Conservation (phyloP, 2,797 vertebrate genomes). For the Gallinago solitaria region DNA sequence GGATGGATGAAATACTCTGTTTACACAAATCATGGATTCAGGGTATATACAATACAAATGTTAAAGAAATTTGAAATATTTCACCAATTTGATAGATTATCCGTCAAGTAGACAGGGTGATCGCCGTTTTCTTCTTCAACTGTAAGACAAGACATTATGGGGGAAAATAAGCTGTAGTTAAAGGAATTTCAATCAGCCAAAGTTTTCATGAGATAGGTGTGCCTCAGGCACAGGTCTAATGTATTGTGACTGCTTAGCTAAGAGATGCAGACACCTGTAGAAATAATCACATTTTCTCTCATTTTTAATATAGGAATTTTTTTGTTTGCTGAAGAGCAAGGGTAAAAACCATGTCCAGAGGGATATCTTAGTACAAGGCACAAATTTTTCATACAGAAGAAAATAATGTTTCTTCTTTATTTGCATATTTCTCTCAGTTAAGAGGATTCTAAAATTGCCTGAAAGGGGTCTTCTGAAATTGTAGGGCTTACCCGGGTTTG, state of each 20-base stretch:
- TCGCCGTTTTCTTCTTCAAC: slow-evolving; percentile 64
- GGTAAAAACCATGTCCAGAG: background rate
- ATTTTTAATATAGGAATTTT: background rate
- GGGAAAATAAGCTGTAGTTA: background rate
- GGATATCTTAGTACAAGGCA: background rate
- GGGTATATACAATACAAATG: background rate
- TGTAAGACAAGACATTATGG: slow-evolving; percentile 51
- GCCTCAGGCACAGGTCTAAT: background rate
- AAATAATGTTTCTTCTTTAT: background rate
- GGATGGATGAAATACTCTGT: background rate
- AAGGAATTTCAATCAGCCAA: background rate
- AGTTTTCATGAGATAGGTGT: background rate
- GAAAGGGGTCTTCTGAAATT: background rate
- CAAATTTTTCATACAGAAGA: background rate
- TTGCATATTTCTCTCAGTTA: background rate
- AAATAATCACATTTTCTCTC: background rate
- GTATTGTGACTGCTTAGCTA: background rate
- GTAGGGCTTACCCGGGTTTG: background rate
- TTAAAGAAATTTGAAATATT: background rate
- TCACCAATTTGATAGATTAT: slow-evolving; percentile 67
- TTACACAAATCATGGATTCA: background rate
- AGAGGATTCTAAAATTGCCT: background rate
- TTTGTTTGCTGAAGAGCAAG: background rate
- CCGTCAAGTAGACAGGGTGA: slow-evolving; percentile 52
- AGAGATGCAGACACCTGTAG: background rate